Conservation (phyloP, 2,888 invertebrate genomes). For the Amiota minor region DNA sequence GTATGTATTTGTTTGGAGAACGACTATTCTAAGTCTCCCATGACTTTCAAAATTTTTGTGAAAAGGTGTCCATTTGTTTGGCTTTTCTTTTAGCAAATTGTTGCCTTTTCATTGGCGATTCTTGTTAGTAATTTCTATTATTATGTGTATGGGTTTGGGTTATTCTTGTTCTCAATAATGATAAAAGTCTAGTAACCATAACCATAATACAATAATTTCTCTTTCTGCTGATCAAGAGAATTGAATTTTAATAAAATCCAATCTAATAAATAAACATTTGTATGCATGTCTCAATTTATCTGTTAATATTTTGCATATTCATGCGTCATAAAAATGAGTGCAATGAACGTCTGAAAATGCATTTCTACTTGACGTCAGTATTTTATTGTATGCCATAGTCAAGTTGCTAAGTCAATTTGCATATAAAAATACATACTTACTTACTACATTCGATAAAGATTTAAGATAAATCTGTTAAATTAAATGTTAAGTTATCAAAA, state of each 20-base stretch:
- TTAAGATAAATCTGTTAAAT: too few species aligned
- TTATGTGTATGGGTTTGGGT: background rate
- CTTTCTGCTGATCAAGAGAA: too few species aligned
- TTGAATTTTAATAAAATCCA: background rate
- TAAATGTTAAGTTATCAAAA: too few species aligned
- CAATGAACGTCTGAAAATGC: slow-evolving; percentile 20
- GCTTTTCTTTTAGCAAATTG: slow-evolving; percentile 10
- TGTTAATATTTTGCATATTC: background rate
- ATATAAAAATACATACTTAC: too few species aligned
- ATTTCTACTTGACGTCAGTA: background rate
- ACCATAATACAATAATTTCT: too few species aligned
- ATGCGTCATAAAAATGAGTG: background rate
- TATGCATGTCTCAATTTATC: slow-evolving; percentile 10
- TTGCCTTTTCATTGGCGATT: background rate
- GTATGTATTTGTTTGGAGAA: too few species aligned
- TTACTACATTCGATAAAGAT: too few species aligned
- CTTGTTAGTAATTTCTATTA: background rate
- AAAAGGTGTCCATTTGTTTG: background rate
- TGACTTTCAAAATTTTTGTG: slow-evolving; percentile 16
- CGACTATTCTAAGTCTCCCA: background rate
- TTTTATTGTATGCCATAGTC: background rate
- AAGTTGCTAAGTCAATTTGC: too few species aligned
- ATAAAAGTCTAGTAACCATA: too few species aligned
- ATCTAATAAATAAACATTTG: background rate
- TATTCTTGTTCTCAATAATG: too few species aligned